Evolutionary conservation across 1,140 invertebrate genomes (phyloP).

Genomic region (Notospermus geniculatus): DNA sequence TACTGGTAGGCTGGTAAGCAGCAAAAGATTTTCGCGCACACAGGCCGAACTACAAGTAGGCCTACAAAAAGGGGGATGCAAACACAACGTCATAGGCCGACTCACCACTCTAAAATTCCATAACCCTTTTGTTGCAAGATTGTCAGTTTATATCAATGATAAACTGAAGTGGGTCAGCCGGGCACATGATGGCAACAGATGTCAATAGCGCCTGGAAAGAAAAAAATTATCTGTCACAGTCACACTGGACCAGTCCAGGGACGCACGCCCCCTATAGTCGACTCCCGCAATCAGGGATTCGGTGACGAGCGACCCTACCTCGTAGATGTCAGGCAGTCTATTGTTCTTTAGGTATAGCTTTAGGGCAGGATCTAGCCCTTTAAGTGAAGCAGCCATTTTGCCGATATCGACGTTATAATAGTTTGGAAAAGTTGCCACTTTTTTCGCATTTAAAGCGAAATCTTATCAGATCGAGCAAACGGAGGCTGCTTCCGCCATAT

Average conservation of each 20-base stretch:
- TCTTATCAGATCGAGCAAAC: too few species aligned
- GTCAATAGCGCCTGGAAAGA: slow-evolving; percentile 45
- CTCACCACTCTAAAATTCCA: slow-evolving; percentile 44
- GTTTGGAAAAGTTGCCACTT: background rate
- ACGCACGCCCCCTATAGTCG: too few species aligned
- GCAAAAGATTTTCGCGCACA: too few species aligned
- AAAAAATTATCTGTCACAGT: slow-evolving; percentile 6
- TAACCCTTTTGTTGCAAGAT: slow-evolving; percentile 36
- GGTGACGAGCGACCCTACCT: slow-evolving; percentile 24
- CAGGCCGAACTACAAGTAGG: too few species aligned
- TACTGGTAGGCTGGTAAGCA: too few species aligned
- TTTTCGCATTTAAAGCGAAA: too few species aligned
- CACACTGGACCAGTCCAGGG: background rate
- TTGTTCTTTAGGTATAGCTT: slow-evolving; percentile 40
- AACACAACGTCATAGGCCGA: too few species aligned
- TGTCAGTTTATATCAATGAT: slow-evolving; percentile 45
- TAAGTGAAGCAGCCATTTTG: slow-evolving; percentile 44
- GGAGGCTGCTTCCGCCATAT: too few species aligned
- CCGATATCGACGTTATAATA: background rate
- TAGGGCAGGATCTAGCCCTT: slow-evolving; percentile 36
- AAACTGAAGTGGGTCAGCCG: slow-evolving; percentile 48
- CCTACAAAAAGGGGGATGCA: too few species aligned
- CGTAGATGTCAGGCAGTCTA: slow-evolving; percentile 45
- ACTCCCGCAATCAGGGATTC: background rate
- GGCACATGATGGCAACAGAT: slow-evolving; percentile 51